Percentiles rank a stretch among this genome's conserved stretches.
Evolutionary conservation across 2,888 invertebrate species (phyloP).

Genomic region (Drosophila peninsularis): DNA sequence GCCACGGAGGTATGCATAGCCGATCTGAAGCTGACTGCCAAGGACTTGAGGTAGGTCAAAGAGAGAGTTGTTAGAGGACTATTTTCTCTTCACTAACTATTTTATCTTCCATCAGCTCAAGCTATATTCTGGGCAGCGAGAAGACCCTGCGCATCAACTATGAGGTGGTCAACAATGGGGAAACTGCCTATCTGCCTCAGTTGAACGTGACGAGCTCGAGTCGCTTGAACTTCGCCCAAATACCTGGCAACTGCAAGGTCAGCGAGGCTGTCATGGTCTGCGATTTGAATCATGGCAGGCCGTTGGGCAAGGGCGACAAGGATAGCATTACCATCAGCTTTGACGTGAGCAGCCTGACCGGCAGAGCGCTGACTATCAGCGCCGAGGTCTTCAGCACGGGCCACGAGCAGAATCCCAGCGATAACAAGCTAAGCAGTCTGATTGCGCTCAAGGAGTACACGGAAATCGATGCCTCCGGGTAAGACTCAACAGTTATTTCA

Average conservation of each 20-base stretch:
- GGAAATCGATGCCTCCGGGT: constrained; percentile 84
- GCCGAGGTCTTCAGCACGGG: constrained; percentile 84
- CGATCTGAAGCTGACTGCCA: constrained; percentile 80
- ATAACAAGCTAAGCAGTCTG: constrained; percentile 76
- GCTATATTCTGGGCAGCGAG: constrained; percentile 82
- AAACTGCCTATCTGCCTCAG: constrained; percentile 85
- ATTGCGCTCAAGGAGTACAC: constrained; percentile 82
- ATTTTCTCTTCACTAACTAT: too few species aligned
- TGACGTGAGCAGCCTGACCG: constrained; percentile 82
- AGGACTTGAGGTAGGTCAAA: constrained; percentile 69
- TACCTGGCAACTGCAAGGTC: constrained; percentile 81
- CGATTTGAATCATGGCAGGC: constrained; percentile 81
- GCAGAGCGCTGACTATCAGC: constrained; percentile 73
- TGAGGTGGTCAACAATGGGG: constrained; percentile 84
- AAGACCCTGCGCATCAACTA: constrained; percentile 81
- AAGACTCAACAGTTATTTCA: constrained; percentile 25
- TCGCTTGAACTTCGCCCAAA: constrained; percentile 81
- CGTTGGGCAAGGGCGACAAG: constrained; percentile 74
- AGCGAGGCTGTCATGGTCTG: constrained; percentile 77
- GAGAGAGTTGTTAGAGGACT: too few species aligned
- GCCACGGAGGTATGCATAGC: constrained; percentile 83
- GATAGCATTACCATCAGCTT: constrained; percentile 80
- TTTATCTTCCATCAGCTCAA: constrained; percentile 58
- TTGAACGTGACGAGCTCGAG: constrained; percentile 85
- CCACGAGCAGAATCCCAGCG: constrained; percentile 73